Base-by-base conservation (phyloP, 1,140 invertebrate genomes). In the Hypsibius dujardini region DNA sequence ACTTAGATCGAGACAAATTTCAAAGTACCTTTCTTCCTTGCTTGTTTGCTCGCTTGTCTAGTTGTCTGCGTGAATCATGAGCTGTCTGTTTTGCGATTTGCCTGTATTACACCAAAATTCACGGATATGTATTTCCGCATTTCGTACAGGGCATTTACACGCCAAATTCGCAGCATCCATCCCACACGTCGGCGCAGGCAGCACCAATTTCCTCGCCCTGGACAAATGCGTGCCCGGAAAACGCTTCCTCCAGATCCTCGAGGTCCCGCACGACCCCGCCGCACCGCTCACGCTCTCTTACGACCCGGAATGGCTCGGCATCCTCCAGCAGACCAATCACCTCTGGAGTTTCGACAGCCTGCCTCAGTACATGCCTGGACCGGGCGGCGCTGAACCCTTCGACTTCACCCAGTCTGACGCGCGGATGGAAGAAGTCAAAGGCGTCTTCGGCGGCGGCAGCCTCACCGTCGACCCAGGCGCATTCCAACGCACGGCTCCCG, bases 171-270 rank as follows among this genome's bases (percentile, higher is more conserved):
- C 88, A 56, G 95, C 95, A 2, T 70, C 91, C 2, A 84, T 97
- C 7, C 82, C 84, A 46, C 90, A 93, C 80, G 76, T 83, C 46
- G 75, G 80, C 72, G 78, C 78, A 75, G 73, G 46, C 71, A 15
- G n/a, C 46, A 97, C 94, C 0, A 90, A 89, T 79, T 98, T 98
- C 81, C 79, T 98, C 72, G 92, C 94, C 1, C 79, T 98, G 3
- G 94, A 98, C 78, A 98, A 98, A 82, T 95, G 93, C 81, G 80
- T 98, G 47, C 92, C 92, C 0, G 85, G 84, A 75, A 82, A 91
- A 75, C 85, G 87, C 72, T 96, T 94, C 81, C 80, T 96, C 71
- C 90, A 93, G 83, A 72, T 76, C 47, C 28, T 76, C 60, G 73
- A 76, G 46, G 73, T 76, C 47, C 46, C 71, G 1, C 69, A 50